Evolutionary conservation across 2,797 vertebrate species (phyloP), one percentile per base, ranked within the genome.

Genomic region (Centroberyx gerrardi): DNA sequence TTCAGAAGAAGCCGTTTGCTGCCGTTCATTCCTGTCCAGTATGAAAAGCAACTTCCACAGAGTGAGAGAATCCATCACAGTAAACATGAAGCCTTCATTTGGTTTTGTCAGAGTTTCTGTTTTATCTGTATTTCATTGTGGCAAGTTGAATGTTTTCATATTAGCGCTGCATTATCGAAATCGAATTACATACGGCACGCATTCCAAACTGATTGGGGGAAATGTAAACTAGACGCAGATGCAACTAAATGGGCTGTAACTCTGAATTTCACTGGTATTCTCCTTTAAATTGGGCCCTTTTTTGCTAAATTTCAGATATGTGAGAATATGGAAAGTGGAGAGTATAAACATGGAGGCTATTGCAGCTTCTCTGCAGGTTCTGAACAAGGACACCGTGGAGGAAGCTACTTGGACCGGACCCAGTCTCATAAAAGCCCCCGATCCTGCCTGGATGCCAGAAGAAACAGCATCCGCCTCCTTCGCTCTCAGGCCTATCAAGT

Each of bases 401-500:
- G 17, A 61, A 68, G 55, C 58, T 40, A 0, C 54, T 76, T 74
- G 77, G 76, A 61, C 12, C 5, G 13, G 38, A 28, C 51, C 64
- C 72, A 44, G 59, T 29, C 64, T 42, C 22, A 44, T 53, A 51
- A 82, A 83, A 87, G 62, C 49, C 48, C 58, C 66, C 68, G 55
- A 18, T 81, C 68, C 60, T 73, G 58, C 66, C 38, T 7, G n/a
- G 18, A 40, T 33, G 72, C 81, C 78, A 82, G 63, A 73, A 82
- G 78, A 85, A 90, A 86, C 81, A 70, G 31, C 79, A 48, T 81
- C 74, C 58, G 40, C 80, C 52, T 80, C 46, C 64, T 74, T 76
- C 75, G 36, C 69, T 88, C 85, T 81, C 73, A 76, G 74, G 64
- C 80, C 8, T 28, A 87, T 88, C 75, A 86, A 79, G 87, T 88